Evolutionary conservation across 2,888 invertebrate species (phyloP).

Genomic region (Arctia plantaginis): DNA sequence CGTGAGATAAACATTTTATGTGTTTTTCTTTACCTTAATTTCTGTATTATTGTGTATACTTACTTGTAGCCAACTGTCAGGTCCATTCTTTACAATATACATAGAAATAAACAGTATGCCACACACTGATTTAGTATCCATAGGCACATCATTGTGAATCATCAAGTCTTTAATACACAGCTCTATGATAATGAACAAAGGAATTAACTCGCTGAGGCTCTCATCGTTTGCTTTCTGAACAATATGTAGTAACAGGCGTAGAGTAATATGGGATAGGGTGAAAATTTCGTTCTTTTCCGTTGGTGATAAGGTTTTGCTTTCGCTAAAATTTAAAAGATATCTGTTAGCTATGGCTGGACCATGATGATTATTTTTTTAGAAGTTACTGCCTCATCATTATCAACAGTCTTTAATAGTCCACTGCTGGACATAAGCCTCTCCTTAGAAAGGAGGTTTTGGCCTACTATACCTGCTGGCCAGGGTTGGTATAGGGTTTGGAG

Average conservation of each 20-base stretch:
- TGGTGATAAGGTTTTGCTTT: constrained; percentile 59
- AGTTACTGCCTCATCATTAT: too few relatives aligned
- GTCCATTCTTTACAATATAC: too few relatives aligned
- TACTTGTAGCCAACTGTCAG: constrained; percentile 74
- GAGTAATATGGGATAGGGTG: constrained; percentile 67
- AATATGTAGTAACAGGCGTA: too few relatives aligned
- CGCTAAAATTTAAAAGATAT: constrained; percentile 55
- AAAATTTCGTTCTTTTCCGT: constrained; percentile 76
- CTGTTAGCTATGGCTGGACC: too few relatives aligned
- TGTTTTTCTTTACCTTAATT: not conserved
- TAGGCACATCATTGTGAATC: constrained; percentile 84
- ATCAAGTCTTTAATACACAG: constrained; percentile 64
- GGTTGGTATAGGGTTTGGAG: too few relatives aligned
- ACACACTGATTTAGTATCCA: constrained; percentile 89
- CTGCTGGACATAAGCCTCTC: too few relatives aligned
- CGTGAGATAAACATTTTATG: not conserved
- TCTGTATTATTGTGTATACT: constrained; percentile 36
- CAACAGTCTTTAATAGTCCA: too few relatives aligned
- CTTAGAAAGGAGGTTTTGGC: too few relatives aligned
- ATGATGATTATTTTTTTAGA: too few relatives aligned
- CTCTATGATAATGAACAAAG: constrained; percentile 54
- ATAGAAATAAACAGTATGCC: constrained; percentile 86
- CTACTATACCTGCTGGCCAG: too few relatives aligned
- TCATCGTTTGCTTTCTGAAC: too few relatives aligned
- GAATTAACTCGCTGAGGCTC: constrained; percentile 46